Percentiles rank a stretch among this genome's conserved stretches.
These are phyloP conservation scores for Coracopsis vasa DNA, from an alignment of 2,113 vertebrate genomes.

Conservation along the genomic window DNA sequence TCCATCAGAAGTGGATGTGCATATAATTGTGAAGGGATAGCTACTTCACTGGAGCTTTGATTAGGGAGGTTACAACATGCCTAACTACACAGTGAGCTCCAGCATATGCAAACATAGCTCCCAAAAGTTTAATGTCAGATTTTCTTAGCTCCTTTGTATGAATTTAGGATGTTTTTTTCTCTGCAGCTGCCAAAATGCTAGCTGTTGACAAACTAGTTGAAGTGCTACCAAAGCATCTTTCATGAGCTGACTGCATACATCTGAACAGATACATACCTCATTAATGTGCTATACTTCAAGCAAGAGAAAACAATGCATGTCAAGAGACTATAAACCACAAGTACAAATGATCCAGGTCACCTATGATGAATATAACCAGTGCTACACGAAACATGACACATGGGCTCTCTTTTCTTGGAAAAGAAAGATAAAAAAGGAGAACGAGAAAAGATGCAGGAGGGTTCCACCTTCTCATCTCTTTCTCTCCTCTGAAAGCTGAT, in stretches of 20 bases:
- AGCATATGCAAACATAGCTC: neutral
- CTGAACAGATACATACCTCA: slow-evolving; percentile 70
- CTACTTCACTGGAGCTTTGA: neutral
- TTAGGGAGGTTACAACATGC: neutral
- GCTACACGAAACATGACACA: slow-evolving; percentile 29
- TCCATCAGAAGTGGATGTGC: neutral
- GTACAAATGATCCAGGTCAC: slow-evolving; percentile 72
- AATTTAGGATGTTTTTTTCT: slow-evolving; percentile 13
- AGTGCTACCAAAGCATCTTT: slow-evolving; percentile 54
- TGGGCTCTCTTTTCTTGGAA: neutral
- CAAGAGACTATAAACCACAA: slow-evolving; percentile 74
- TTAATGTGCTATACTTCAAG: slow-evolving; percentile 77
- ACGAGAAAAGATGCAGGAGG: neutral
- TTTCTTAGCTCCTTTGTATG: neutral
- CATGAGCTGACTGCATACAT: slow-evolving; percentile 45
- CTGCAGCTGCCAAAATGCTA: slow-evolving; percentile 50
- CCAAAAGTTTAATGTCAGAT: neutral
- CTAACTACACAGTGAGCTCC: neutral
- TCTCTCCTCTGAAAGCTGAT: slow-evolving; percentile 38
- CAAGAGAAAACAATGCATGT: slow-evolving; percentile 69
- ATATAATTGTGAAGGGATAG: neutral
- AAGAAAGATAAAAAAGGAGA: neutral
- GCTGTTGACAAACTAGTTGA: slow-evolving; percentile 73
- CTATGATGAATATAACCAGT: slow-evolving; percentile 67
- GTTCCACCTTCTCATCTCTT: neutral